phyloP scores from a whole-genome alignment of 2,797 vertebrate genomes.

The Alectoris magna region DNA sequence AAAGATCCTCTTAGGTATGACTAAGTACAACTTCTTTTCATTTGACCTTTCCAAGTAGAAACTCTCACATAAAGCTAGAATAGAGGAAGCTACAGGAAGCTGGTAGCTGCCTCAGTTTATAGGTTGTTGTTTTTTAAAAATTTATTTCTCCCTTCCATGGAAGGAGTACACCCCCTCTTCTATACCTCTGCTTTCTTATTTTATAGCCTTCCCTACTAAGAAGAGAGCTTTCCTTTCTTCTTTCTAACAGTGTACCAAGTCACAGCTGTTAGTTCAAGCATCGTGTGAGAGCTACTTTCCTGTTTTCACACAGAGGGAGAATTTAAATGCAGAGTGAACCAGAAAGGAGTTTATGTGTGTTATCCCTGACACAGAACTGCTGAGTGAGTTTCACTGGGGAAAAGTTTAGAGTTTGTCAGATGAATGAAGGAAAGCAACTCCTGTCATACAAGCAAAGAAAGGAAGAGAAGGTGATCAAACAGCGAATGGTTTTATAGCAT shows the following conservation, averaged over 20 bases:
- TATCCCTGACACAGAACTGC: conserved; percentile 25
- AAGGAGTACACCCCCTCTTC: neutral
- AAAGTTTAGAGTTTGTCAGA: neutral
- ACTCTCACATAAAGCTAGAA: neutral
- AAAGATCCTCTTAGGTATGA: neutral
- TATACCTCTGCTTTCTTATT: conserved; percentile 11
- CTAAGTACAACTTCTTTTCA: neutral
- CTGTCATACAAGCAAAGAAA: neutral
- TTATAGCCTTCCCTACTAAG: conserved; percentile 5
- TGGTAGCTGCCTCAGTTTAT: neutral
- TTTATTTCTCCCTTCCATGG: neutral
- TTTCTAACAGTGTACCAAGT: conserved; percentile 14
- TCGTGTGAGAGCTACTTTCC: neutral
- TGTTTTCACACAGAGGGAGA: conserved; percentile 35
- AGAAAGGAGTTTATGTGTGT: conserved; percentile 7
- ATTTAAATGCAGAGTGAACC: conserved; percentile 34
- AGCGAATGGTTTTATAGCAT: neutral
- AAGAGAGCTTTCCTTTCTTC: neutral
- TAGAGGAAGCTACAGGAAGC: neutral
- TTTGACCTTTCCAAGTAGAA: neutral
- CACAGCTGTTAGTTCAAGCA: conserved; percentile 29
- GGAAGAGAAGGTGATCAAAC: neutral
- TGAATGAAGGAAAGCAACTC: neutral
- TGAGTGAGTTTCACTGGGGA: neutral
- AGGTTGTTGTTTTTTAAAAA: neutral